Base-by-base conservation (phyloP, 2,113 vertebrate species). In the Oostethus manadensis region DNA sequence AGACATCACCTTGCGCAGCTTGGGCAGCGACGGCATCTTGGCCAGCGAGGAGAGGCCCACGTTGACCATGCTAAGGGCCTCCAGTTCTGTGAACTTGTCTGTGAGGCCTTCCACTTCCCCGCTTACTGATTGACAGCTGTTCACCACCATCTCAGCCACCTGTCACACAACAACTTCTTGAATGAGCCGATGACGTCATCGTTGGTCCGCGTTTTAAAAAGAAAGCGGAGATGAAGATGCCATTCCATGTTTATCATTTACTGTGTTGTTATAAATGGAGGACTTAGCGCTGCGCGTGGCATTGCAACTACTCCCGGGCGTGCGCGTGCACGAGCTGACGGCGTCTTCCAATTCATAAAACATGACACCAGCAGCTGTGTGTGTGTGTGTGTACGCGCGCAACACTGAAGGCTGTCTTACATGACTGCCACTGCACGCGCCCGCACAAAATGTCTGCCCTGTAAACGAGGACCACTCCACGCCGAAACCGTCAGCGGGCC, bases 41-140 rank as follows among this genome's bases (percentile, higher is more conserved):
- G 92, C 84, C 8, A 99, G 88, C 45, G 96, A 98, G 67, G 81
- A 87, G 73, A 99, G 91, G 73, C 95, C 93, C 11, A 92, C 89
- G 40, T 94, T 96, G 81, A 96, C 93, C 92, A 94, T 94, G 82
- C 95, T 96, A 82, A 99, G 90, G 80, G 96, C 91, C 88, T 96
- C 93, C 87, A 99, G 91, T 80, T 90, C 91, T 40, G 93, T 89
- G 64, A 93, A 99, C 68, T 95, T 93, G 54, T 98, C 94, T 14
- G 94, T 94, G 70, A 99, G 92, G 33, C 97, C 96, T 50, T 98
- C 92, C 0, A 98, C 93, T 85, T 97, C 94, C 16, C 97, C 95
- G 56, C 95, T 93, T 0, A 74, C 77, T 0, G 95, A 94, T 74
- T 88, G 87, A 58, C 96, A 96, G 88, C 93, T 96, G 79, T 98